Conservation (phyloP, 1,140 invertebrate genomes). For the Halotydeus destructor region DNA sequence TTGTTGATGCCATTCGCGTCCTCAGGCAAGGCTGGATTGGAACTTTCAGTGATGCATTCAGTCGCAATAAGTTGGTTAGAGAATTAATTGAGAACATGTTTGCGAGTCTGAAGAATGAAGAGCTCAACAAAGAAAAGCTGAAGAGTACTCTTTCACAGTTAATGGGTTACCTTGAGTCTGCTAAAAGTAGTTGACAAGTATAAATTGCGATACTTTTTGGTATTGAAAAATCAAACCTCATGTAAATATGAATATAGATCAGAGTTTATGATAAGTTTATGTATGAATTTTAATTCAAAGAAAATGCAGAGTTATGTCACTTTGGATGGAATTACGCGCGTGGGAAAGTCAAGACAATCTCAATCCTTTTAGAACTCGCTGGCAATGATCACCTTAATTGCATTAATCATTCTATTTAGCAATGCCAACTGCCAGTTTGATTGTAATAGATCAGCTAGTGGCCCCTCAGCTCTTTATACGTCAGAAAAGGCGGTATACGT, state of each 20-base stretch:
- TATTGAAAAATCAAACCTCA: too few relatives aligned
- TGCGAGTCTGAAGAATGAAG: too few relatives aligned
- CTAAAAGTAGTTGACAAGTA: too few relatives aligned
- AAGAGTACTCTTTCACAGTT: too few relatives aligned
- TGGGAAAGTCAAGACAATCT: neutral
- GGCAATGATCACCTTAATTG: neutral
- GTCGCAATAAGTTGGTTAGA: neutral
- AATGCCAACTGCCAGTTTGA: neutral
- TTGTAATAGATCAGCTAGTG: neutral
- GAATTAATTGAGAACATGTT: neutral
- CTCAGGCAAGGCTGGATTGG: slow-evolving; percentile 1
- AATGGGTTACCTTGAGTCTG: too few relatives aligned
- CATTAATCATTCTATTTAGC: neutral
- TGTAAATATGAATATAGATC: too few relatives aligned
- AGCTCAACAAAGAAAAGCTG: too few relatives aligned
- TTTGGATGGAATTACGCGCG: neutral
- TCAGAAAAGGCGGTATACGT: too few relatives aligned
- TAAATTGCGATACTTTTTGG: too few relatives aligned
- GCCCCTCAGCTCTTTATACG: too few relatives aligned
- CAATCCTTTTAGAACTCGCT: neutral
- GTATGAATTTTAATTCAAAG: neutral
- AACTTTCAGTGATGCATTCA: slow-evolving; percentile 2
- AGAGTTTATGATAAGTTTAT: neutral
- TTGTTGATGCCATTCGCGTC: neutral
- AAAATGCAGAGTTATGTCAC: neutral